Evolutionary conservation across 2,888 invertebrate genomes (phyloP).

Genomic region (Acanthosepion lycidas): DNA sequence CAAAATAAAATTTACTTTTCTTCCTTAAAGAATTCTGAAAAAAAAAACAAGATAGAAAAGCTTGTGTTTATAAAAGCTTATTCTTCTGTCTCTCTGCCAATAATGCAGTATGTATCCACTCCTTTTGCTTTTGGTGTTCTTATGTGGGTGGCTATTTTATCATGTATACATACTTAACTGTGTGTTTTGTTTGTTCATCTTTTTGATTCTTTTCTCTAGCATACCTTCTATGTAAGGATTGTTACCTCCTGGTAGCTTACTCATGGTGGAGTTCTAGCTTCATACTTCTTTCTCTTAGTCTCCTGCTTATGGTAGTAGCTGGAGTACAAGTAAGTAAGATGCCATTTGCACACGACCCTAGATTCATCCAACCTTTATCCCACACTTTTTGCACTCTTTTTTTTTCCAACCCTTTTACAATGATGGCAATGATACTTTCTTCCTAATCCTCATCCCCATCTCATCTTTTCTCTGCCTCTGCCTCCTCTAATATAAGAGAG

Average conservation of each 20-base stretch:
- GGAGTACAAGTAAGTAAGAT: not conserved
- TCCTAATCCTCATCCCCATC: constrained; percentile 35
- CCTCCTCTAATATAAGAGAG: constrained; percentile 24
- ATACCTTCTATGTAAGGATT: constrained; percentile 33
- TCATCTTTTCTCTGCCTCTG: not conserved
- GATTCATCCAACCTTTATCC: not conserved
- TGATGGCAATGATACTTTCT: not conserved
- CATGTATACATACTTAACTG: not conserved
- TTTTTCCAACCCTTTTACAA: constrained; percentile 35
- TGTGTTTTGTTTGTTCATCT: not conserved
- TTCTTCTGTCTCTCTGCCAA: not conserved
- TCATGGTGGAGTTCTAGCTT: not conserved
- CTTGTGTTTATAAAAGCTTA: not conserved
- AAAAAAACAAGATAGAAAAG: not conserved
- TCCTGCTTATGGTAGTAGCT: constrained; percentile 9
- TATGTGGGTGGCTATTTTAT: not conserved
- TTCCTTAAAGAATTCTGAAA: not conserved
- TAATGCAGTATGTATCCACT: not conserved
- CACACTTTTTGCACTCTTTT: not conserved
- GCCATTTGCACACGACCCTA: constrained; percentile 22
- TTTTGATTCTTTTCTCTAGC: not conserved
- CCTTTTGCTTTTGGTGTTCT: not conserved
- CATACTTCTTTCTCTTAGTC: not conserved
- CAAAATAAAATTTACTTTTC: not conserved
- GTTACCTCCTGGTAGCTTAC: not conserved